phyloP scores from a whole-genome alignment of 2,113 vertebrate species.

The Enhydra lutris region DNA sequence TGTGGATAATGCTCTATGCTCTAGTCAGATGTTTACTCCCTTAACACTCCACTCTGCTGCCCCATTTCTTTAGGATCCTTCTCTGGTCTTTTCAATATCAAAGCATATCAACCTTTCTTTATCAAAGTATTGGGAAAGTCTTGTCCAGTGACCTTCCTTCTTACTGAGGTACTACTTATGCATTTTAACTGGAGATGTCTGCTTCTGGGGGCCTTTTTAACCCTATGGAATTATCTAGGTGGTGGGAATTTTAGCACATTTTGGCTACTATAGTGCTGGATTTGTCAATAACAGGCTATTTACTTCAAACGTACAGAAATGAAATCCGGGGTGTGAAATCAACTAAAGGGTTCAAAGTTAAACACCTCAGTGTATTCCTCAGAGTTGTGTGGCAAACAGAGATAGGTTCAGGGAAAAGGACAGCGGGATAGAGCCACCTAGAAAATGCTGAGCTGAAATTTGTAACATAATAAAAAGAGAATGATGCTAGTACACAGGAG shows the following conservation, averaged over 20 bases:
- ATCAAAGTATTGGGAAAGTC: neutral
- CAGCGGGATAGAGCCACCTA: neutral
- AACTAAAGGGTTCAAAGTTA: conserved; percentile 44
- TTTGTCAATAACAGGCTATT: conserved; percentile 41
- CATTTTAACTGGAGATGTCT: neutral
- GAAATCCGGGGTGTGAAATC: conserved; percentile 53
- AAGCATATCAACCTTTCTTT: neutral
- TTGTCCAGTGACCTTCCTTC: neutral
- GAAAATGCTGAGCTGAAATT: neutral
- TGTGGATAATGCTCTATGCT: neutral
- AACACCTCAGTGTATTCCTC: conserved; percentile 7
- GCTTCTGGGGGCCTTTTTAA: neutral
- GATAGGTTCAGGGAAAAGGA: neutral
- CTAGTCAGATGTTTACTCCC: neutral
- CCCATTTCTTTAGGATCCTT: neutral
- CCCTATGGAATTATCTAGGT: neutral
- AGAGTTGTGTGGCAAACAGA: neutral
- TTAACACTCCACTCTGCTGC: neutral
- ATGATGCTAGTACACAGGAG: neutral
- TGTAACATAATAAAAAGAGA: neutral
- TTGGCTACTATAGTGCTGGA: conserved; percentile 16
- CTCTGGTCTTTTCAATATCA: conserved; percentile 14
- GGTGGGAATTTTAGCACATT: conserved; percentile 28
- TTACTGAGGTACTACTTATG: neutral
- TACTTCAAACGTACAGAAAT: conserved; percentile 28